These are phyloP conservation scores for Pseudois nayaur DNA, from an alignment of 2,113 vertebrate genomes.

Conservation along the genomic window DNA sequence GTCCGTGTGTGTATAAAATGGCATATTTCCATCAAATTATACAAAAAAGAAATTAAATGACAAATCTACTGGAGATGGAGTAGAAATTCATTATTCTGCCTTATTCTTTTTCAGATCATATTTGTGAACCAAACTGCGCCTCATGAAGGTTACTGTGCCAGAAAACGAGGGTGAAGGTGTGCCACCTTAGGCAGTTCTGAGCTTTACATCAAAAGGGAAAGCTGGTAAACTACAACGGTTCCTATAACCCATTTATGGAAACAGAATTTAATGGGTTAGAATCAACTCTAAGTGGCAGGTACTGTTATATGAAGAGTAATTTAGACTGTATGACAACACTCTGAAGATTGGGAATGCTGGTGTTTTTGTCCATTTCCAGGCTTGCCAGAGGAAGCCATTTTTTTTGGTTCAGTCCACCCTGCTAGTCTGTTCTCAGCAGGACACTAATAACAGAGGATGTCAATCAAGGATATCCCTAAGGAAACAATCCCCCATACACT, in stretches of 20 bases:
- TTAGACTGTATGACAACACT: background rate
- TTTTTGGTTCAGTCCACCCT: background rate
- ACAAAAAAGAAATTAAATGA: slow-evolving; percentile 2
- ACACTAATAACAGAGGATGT: background rate
- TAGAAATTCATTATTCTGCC: background rate
- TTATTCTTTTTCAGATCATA: background rate
- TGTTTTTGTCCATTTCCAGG: background rate
- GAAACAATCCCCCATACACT: background rate
- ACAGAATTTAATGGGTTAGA: background rate
- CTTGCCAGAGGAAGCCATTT: background rate
- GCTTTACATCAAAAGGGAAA: background rate
- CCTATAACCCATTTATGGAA: background rate
- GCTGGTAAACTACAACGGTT: background rate
- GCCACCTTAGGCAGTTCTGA: background rate
- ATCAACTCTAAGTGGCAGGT: background rate
- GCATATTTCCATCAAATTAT: background rate
- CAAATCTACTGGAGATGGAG: background rate
- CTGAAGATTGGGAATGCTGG: background rate
- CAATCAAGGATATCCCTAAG: background rate
- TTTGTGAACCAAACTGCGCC: background rate
- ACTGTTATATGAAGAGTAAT: background rate
- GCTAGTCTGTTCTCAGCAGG: background rate
- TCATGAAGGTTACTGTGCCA: background rate
- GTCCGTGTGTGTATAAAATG: background rate
- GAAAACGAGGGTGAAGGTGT: background rate